Conservation (phyloP, 2,113 vertebrate genomes). For the Cyprinus carpio region DNA sequence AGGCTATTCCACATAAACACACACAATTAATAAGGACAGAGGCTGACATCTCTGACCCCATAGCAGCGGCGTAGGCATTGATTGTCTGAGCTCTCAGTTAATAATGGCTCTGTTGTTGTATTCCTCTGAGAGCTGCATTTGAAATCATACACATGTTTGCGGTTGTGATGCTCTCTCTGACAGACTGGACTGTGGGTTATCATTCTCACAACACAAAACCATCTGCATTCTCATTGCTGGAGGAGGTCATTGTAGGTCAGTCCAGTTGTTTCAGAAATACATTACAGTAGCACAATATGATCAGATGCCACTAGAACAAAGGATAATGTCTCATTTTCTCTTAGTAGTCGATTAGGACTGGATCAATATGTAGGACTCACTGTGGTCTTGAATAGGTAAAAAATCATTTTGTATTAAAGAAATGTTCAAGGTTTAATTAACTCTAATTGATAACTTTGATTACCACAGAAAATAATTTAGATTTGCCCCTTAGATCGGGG, state of each 20-base stretch:
- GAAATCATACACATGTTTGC: background rate
- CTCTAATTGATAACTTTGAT: background rate
- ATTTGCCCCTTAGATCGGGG: background rate
- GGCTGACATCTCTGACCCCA: slow-evolving; percentile 43
- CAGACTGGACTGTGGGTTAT: background rate
- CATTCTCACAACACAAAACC: background rate
- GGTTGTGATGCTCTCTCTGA: background rate
- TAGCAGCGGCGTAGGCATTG: background rate
- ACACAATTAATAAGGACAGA: slow-evolving; percentile 41
- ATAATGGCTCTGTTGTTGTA: slow-evolving; percentile 24
- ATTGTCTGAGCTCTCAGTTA: slow-evolving; percentile 22
- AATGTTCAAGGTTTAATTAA: background rate
- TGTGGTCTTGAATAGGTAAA: background rate
- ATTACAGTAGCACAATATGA: background rate
- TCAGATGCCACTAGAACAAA: background rate
- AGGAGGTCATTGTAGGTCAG: background rate
- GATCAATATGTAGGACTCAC: background rate
- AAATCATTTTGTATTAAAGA: background rate
- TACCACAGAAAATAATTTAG: background rate
- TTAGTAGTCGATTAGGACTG: background rate
- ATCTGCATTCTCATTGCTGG: background rate
- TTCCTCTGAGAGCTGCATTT: slow-evolving; percentile 8
- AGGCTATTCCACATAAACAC: slow-evolving; percentile 24
- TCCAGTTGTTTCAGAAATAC: background rate
- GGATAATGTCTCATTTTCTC: background rate